phyloP scores from a whole-genome alignment of 2,888 invertebrate species.

The Oxyteleia sp. region DNA sequence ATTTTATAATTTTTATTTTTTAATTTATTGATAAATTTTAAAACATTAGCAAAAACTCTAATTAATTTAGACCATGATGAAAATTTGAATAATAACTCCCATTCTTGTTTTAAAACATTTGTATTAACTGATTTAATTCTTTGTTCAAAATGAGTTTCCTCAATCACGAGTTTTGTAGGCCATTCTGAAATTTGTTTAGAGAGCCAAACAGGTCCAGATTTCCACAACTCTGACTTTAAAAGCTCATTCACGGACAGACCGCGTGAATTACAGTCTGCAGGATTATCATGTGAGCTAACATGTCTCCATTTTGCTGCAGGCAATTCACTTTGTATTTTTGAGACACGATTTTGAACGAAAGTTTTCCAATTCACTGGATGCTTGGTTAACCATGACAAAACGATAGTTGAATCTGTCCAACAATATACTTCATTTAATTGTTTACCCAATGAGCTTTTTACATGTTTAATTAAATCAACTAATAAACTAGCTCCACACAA shows the following conservation, averaged over 20 bases:
- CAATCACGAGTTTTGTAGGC: too few species aligned
- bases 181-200: too few species aligned
- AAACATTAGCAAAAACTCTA: neutral
- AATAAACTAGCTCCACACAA: too few species aligned
- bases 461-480: too few species aligned
- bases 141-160: neutral
- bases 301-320: neutral
- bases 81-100: neutral
- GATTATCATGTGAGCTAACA: conserved; percentile 8
- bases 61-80: neutral
- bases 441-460: too few species aligned
- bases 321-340: neutral
- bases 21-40: neutral
- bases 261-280: neutral
- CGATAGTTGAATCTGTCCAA: too few species aligned
- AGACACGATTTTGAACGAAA: conserved; percentile 10
- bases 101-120: too few species aligned
- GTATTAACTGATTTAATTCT: too few species aligned
- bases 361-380: too few species aligned
- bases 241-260: neutral
- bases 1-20: neutral
- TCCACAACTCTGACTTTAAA: neutral
- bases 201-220: too few species aligned
- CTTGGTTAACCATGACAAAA: too few species aligned
- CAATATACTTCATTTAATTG: too few species aligned